phyloP scores from a whole-genome alignment of 1,140 invertebrate genomes.

The Drosophila sp. region DNA sequence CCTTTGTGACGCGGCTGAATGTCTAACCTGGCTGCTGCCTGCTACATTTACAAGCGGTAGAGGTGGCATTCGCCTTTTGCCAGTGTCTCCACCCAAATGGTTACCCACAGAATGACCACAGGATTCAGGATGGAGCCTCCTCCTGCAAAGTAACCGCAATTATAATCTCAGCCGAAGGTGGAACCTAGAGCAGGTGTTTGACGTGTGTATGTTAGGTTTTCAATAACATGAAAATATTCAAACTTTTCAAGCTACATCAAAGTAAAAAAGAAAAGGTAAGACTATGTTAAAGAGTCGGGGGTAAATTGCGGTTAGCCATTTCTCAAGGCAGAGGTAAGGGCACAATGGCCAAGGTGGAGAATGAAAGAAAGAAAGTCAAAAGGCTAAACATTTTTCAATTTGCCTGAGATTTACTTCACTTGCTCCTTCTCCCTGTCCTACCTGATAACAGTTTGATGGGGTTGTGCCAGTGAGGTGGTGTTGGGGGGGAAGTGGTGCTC shows the following conservation, averaged over 20 bases:
- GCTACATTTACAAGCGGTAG: too few relatives aligned
- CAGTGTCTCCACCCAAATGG: constrained; percentile 18
- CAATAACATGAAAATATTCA: constrained; percentile 58
- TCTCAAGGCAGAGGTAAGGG: not conserved
- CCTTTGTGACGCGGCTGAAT: too few relatives aligned
- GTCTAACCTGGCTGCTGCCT: too few relatives aligned
- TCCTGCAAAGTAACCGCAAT: constrained; percentile 71
- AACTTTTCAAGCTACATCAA: constrained; percentile 49
- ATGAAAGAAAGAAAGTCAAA: constrained; percentile 45
- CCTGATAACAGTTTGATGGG: too few relatives aligned
- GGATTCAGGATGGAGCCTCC: constrained; percentile 47
- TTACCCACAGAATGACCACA: constrained; percentile 70
- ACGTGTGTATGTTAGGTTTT: constrained; percentile 45
- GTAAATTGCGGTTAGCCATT: constrained; percentile 22
- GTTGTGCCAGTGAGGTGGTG: constrained; percentile 11
- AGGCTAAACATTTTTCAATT: constrained; percentile 69
- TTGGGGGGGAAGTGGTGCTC: constrained; percentile 40
- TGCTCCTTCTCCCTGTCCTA: too few relatives aligned
- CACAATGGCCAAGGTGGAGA: not conserved
- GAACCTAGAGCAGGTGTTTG: constrained; percentile 17
- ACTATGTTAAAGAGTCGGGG: constrained; percentile 43
- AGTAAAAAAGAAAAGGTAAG: not conserved
- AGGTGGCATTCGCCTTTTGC: too few relatives aligned
- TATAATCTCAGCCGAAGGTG: constrained; percentile 60
- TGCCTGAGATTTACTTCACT: constrained; percentile 39